These are phyloP conservation scores for Zaprionus davidi DNA, from an alignment of 1,140 invertebrate genomes.

Conservation along the genomic window DNA sequence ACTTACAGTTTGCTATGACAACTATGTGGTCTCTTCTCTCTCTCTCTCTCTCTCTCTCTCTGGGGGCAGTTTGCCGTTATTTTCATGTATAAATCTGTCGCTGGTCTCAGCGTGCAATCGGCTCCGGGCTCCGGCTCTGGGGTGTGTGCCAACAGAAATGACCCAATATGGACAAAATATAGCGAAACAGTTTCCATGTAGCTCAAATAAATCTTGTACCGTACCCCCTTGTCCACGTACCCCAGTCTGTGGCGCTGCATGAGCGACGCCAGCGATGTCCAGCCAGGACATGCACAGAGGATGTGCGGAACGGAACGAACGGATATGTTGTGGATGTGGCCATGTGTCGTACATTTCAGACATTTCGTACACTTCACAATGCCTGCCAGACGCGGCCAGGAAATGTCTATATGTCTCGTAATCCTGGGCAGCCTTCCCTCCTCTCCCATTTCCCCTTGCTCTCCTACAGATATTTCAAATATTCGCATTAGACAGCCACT, in stretches of 20 bases:
- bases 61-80: neutral
- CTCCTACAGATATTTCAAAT: slow-evolving; percentile 48
- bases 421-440: slow-evolving; percentile 24
- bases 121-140: slow-evolving; percentile 59
- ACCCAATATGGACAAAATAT: slow-evolving; percentile 46
- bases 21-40: too few species aligned
- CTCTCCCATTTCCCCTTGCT: too few species aligned
- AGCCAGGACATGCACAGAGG: slow-evolving; percentile 61
- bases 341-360: slow-evolving; percentile 43
- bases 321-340: slow-evolving; percentile 43
- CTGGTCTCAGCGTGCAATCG: slow-evolving; percentile 26
- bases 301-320: slow-evolving; percentile 23
- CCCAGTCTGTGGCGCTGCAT: slow-evolving; percentile 56
- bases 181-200: slow-evolving; percentile 55
- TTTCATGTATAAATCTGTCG: slow-evolving; percentile 24
- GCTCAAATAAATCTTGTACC: slow-evolving; percentile 60
- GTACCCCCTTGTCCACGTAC: neutral
- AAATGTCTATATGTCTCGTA: slow-evolving; percentile 40
- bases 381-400: slow-evolving; percentile 46
- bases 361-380: slow-evolving; percentile 23
- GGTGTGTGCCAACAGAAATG: slow-evolving; percentile 53
- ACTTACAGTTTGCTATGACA: neutral
- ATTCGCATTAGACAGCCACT: slow-evolving; percentile 51
- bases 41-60: too few species aligned
- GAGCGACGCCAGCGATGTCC: slow-evolving; percentile 69